A percentile compares a stretch with the other conserved stretches of the same genome.
Conservation (phyloP, 2,113 vertebrate genomes). For the Zeus faber region DNA sequence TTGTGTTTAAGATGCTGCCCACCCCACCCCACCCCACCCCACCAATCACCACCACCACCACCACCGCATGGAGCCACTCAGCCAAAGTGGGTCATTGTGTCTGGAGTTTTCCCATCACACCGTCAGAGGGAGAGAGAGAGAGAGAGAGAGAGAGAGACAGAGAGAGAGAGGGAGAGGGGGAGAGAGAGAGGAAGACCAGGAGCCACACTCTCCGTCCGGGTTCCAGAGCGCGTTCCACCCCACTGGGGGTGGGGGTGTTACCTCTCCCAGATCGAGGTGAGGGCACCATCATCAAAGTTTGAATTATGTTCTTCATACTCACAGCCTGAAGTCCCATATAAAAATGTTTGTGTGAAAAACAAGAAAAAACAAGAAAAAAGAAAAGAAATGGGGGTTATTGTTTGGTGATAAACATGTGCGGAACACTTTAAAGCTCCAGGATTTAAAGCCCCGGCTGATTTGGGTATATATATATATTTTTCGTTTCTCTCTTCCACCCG, state of each 20-base stretch:
- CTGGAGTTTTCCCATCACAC: conserved; percentile 59
- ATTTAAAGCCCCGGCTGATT: conserved; percentile 56
- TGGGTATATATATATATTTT: too few relatives aligned
- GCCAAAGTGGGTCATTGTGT: conserved; percentile 72
- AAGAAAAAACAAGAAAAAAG: conserved; percentile 28
- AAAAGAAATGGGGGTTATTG: conserved; percentile 37
- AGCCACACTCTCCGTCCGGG: too few relatives aligned
- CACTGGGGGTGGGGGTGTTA: too few relatives aligned
- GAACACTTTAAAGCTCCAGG: conserved; percentile 44
- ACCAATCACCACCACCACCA: neutral
- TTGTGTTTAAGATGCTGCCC: conserved; percentile 66
- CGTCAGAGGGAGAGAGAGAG: conserved; percentile 48
- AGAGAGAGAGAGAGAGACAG: too few relatives aligned
- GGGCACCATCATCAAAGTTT: conserved; percentile 31
- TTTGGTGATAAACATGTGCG: conserved; percentile 54
- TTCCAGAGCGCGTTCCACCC: too few relatives aligned
- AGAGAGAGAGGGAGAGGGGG: too few relatives aligned
- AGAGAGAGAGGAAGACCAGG: too few relatives aligned
- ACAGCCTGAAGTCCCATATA: conserved; percentile 51
- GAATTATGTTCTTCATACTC: conserved; percentile 34
- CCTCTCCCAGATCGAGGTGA: too few relatives aligned
- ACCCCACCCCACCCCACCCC: conserved; percentile 29
- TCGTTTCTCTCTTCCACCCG: conserved; percentile 39
- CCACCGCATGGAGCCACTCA: conserved; percentile 37
- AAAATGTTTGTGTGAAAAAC: conserved; percentile 49